Base-by-base conservation (phyloP, 2,113 vertebrate species). In the Xiphias gladius region DNA sequence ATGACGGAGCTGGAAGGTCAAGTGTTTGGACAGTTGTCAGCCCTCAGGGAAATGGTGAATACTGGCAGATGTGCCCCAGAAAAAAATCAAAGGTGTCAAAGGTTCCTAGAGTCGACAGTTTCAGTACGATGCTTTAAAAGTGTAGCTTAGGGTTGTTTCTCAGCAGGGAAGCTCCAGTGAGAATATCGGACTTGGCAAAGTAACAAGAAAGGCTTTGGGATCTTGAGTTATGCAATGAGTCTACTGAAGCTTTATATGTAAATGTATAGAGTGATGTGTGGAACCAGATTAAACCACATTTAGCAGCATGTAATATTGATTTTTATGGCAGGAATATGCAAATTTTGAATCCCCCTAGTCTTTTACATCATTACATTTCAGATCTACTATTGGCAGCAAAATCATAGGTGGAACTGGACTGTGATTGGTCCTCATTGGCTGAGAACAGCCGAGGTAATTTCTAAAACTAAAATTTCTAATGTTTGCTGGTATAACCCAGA, bases 1-100 rank as follows among this genome's bases (percentile, higher is more conserved):
- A 24, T 65, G 82, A 78, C 28, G 13, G 30, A 32, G 41, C 79
- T 73, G 69, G 35, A 76, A 67, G 79, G 43, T 84, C 84, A 73
- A 64, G 76, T 55, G 4, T 78, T 48, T 48, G 75, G 73, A 89
- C 74, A 58, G 62, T 71, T 16, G 71, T 59, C 74, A 26, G 26
- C 46, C 63, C 14, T 54, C 52, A 2, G 57, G 76, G 89, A 20
- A 76, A 58, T 17, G 35, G 46, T 5, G 64, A 82, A 54, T 16
- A 59, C 26, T 28, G 67, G 52, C 63, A 83, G 84, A 91, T 48
- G 55, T 82, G 76, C 65, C 59, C 62, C 35, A 73, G 22, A 50
- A 57, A 77, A 79, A 39, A 39, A 26, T 17, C 12, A 0, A 20
- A 86, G 48, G n/a, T 82, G 72, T 87, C 67, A 82, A 66, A 76